Evolutionary conservation across 2,113 vertebrate genomes (phyloP).

Genomic region (Prunella himalayana): DNA sequence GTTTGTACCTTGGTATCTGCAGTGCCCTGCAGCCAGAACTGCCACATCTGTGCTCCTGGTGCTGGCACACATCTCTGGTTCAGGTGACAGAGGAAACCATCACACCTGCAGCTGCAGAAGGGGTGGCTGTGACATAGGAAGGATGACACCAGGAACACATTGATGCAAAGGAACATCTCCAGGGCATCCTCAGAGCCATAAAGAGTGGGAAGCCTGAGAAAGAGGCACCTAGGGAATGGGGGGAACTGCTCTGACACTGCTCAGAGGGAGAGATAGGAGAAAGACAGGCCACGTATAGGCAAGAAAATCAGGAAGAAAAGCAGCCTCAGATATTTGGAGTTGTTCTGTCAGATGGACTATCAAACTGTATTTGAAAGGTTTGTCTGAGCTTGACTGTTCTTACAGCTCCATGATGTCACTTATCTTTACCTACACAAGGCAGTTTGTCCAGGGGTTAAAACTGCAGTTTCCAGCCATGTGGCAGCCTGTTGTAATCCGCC

Average conservation of each 20-base stretch:
- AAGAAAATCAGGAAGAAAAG: not conserved
- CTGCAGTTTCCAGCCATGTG: not conserved
- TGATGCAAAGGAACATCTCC: not conserved
- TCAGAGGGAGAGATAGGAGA: not conserved
- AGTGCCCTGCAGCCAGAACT: not conserved
- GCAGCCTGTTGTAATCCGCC: constrained; percentile 20
- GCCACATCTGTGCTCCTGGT: not conserved
- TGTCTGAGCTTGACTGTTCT: not conserved
- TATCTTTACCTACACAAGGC: not conserved
- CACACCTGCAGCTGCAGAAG: not conserved
- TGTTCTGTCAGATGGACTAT: not conserved
- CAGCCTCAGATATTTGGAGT: not conserved
- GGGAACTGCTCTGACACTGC: not conserved
- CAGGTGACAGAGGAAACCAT: not conserved
- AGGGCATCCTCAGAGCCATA: not conserved
- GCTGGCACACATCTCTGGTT: not conserved
- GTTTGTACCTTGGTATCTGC: not conserved
- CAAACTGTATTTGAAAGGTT: not conserved
- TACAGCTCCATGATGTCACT: not conserved
- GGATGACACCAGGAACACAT: not conserved
- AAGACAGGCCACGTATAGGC: fast-evolving
- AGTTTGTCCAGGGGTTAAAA: constrained; percentile 20
- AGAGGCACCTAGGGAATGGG: not conserved
- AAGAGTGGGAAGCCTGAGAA: not conserved
- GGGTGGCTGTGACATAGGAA: not conserved